Evolutionary conservation across 2,888 invertebrate genomes (phyloP).

Genomic region (Brachyopa scutellaris): DNA sequence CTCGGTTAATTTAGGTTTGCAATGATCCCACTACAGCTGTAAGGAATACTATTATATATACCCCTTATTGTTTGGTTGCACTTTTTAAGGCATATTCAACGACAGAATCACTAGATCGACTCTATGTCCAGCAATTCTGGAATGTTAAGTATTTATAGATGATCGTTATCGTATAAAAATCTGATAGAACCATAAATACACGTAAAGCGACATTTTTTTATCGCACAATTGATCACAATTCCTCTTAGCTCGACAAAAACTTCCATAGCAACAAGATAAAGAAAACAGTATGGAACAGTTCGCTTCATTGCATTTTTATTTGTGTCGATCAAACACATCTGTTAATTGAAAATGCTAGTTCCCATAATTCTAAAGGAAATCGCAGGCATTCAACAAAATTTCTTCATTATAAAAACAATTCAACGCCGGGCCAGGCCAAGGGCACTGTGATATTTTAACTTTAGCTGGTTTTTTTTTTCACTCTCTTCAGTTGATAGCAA

Average conservation of each 20-base stretch:
- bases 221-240: background rate
- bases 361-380: background rate
- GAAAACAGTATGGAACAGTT: background rate
- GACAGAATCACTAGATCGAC: too few species aligned
- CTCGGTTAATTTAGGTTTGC: too few species aligned
- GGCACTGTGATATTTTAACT: background rate
- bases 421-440: background rate
- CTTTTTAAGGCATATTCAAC: too few species aligned
- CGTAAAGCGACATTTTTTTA: background rate
- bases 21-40: too few species aligned
- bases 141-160: too few species aligned
- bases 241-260: too few species aligned
- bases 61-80: too few species aligned
- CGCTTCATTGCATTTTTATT: background rate
- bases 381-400: conserved; percentile 3
- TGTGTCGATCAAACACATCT: background rate
- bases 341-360: conserved; percentile 22
- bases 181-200: background rate
- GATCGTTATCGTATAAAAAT: too few species aligned
- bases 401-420: conserved; percentile 1
- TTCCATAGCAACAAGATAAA: conserved; percentile 3
- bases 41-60: too few species aligned
- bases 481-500: conserved; percentile 14
- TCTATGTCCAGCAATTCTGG: too few species aligned
- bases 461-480: background rate